These are phyloP conservation scores for Phyllopteryx taeniolatus DNA, from an alignment of 2,113 vertebrate genomes.

Conservation along the genomic window DNA sequence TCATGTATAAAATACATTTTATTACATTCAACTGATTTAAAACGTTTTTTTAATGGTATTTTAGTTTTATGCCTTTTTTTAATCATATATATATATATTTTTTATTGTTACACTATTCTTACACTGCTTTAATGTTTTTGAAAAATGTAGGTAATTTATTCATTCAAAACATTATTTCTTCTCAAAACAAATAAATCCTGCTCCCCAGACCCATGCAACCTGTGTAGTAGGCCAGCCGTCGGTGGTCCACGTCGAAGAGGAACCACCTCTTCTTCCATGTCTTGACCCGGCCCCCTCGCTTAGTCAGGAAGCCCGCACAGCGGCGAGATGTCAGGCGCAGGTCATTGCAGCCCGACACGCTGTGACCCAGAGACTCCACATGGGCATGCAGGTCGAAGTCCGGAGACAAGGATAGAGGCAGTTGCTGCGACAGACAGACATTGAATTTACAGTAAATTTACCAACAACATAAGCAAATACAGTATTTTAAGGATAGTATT, in stretches of 20 bases:
- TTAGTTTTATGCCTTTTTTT: too few relatives aligned
- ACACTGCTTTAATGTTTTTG: too few relatives aligned
- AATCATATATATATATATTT: too few relatives aligned
- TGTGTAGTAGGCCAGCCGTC: slow-evolving; percentile 82
- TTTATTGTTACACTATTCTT: too few relatives aligned
- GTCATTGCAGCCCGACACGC: slow-evolving; percentile 73
- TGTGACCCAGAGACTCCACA: slow-evolving; percentile 83
- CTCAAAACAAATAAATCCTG: background rate
- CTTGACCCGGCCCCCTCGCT: slow-evolving; percentile 86
- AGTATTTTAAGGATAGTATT: background rate
- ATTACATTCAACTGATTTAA: too few relatives aligned
- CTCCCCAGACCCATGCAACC: slow-evolving; percentile 59
- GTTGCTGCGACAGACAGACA: slow-evolving; percentile 23
- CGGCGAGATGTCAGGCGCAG: slow-evolving; percentile 71
- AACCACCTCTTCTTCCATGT: slow-evolving; percentile 93
- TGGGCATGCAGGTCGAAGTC: slow-evolving; percentile 83
- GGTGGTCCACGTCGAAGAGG: slow-evolving; percentile 83
- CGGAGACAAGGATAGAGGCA: slow-evolving; percentile 65
- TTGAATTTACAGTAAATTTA: background rate
- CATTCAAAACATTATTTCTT: too few relatives aligned
- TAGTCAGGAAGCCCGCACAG: slow-evolving; percentile 84
- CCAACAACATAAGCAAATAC: background rate
- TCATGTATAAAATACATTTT: too few relatives aligned
- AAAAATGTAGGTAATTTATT: too few relatives aligned
- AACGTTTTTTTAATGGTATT: too few relatives aligned